Evolutionary conservation across 2,797 vertebrate genomes (phyloP).

Genomic region (Acipenser oxyrinchus): DNA sequence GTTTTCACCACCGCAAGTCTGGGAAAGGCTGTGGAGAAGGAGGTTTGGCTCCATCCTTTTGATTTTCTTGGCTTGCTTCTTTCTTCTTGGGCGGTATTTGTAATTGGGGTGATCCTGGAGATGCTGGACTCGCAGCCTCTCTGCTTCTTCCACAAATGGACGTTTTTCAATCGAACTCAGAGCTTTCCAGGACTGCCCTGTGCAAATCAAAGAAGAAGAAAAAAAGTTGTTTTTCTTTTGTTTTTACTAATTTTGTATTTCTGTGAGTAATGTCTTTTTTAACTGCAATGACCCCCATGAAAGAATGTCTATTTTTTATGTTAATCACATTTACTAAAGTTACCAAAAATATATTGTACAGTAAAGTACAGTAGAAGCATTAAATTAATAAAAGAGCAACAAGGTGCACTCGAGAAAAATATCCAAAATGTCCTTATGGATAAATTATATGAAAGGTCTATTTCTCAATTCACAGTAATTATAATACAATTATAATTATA

Average conservation of each 20-base stretch:
- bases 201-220: too few species aligned
- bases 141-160: constrained; percentile 92
- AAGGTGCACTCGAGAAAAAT: too few species aligned
- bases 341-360: too few species aligned
- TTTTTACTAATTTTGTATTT: too few species aligned
- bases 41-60: constrained; percentile 83
- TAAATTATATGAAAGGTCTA: background rate
- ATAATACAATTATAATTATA: constrained; percentile 3
- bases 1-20: constrained; percentile 55
- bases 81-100: constrained; percentile 92
- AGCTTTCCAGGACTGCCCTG: constrained; percentile 92
- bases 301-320: too few species aligned
- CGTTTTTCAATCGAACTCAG: constrained; percentile 78
- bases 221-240: too few species aligned
- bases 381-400: too few species aligned
- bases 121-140: constrained; percentile 85
- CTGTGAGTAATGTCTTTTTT: too few species aligned
- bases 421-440: too few species aligned
- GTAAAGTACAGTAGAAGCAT: too few species aligned
- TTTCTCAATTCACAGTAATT: constrained; percentile 1
- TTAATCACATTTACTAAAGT: too few species aligned
- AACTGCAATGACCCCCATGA: too few species aligned
- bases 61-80: constrained; percentile 91
- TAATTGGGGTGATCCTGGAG: constrained; percentile 96
- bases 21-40: constrained; percentile 75